Conservation (phyloP, 2,113 vertebrate species). For the Crotalus helleri region DNA sequence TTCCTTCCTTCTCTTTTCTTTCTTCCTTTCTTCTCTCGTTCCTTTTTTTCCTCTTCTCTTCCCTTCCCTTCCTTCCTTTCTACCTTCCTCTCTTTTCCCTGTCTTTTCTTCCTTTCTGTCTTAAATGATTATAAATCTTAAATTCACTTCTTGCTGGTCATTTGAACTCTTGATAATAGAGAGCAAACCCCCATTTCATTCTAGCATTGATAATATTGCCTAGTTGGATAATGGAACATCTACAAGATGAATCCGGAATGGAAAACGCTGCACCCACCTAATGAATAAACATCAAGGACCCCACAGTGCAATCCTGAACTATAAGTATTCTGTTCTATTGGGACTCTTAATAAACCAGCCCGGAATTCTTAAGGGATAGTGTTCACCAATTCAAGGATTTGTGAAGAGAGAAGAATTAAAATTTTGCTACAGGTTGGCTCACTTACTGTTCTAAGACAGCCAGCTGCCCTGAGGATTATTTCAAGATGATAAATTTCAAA, state of each 20-base stretch:
- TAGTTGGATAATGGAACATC: neutral
- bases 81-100: neutral
- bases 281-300: neutral
- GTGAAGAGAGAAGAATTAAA: neutral
- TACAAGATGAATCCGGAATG: neutral
- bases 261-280: too few relatives aligned
- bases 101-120: neutral
- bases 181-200: neutral
- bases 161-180: neutral
- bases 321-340: neutral
- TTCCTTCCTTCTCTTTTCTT: too few relatives aligned
- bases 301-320: neutral
- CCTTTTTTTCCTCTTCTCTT: too few relatives aligned
- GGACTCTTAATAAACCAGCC: neutral
- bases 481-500: neutral
- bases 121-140: neutral
- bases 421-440: neutral
- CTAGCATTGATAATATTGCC: neutral
- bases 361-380: neutral
- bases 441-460: neutral
- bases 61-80: too few relatives aligned
- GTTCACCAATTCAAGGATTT: neutral
- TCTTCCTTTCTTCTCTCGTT: too few relatives aligned
- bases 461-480: neutral
- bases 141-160: neutral